Evolutionary conservation across 2,113 vertebrate genomes (phyloP).

Genomic region (Scomber colias): DNA sequence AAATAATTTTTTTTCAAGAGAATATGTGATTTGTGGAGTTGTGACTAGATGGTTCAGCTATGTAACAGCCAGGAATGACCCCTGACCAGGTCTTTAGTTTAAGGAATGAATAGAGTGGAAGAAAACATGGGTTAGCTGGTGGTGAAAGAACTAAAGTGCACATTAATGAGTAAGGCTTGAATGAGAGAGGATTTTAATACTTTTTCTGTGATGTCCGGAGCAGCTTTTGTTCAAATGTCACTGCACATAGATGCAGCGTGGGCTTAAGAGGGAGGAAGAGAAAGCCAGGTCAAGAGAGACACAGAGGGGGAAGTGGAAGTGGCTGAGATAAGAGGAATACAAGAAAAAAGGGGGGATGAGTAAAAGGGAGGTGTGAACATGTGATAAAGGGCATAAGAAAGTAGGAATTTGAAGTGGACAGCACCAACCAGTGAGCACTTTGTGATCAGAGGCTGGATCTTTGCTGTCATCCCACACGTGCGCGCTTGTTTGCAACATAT

Average conservation of each 20-base stretch:
- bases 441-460: constrained; percentile 38
- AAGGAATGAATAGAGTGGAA: constrained; percentile 26
- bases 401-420: constrained; percentile 19
- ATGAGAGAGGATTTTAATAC: constrained; percentile 29
- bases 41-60: constrained; percentile 10
- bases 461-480: constrained; percentile 45
- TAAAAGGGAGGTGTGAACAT: constrained; percentile 61
- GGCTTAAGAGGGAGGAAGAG: constrained; percentile 50
- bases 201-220: constrained; percentile 45
- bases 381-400: constrained; percentile 30
- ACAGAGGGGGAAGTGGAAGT: constrained; percentile 52
- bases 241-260: constrained; percentile 50
- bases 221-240: constrained; percentile 65
- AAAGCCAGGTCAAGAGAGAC: constrained; percentile 64
- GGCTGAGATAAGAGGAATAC: constrained; percentile 45
- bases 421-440: constrained; percentile 7
- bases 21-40: constrained; percentile 2
- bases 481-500: constrained; percentile 48
- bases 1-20: constrained; percentile 23
- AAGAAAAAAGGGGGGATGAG: no score
- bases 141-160: constrained; percentile 23
- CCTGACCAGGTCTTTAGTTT: constrained; percentile 35
- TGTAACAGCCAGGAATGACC: constrained; percentile 43
- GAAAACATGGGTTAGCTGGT: constrained; percentile 29
- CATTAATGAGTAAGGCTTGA: constrained; percentile 13